Evolutionary conservation across 2,113 vertebrate genomes (phyloP).

Genomic region (Mystacornis crossleyi): DNA sequence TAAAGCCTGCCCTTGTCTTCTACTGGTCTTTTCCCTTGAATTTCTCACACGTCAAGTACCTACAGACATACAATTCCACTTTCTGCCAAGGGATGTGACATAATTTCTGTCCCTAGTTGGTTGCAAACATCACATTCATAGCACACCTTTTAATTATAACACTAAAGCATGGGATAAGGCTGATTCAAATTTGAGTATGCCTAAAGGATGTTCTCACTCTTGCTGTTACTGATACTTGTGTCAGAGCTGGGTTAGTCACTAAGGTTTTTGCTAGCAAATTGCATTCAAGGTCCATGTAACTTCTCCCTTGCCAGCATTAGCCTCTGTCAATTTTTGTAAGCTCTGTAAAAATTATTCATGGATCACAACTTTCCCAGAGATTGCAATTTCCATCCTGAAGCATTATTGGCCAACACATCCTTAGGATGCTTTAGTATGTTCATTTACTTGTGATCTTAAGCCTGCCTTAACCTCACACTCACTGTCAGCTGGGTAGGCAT

Average conservation of each 20-base stretch:
- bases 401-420: background rate
- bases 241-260: background rate
- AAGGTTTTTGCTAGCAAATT: background rate
- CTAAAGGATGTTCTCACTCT: background rate
- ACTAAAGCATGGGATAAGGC: background rate
- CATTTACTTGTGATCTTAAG: background rate
- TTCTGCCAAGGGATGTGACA: background rate
- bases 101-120: background rate
- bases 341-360: background rate
- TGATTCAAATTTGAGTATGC: background rate
- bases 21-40: background rate
- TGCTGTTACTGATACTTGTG: background rate
- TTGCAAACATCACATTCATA: background rate
- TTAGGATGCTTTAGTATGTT: background rate
- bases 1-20: background rate
- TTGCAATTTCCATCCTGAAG: background rate
- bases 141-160: background rate
- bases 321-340: background rate
- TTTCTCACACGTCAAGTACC: background rate
- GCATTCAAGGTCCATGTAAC: background rate
- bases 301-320: background rate
- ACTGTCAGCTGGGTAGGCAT: background rate
- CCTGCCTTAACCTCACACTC: background rate
- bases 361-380: background rate
- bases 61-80: background rate